These are phyloP conservation scores for Scolopax rusticola DNA, from an alignment of 2,797 vertebrate species.

Conservation along the genomic window DNA sequence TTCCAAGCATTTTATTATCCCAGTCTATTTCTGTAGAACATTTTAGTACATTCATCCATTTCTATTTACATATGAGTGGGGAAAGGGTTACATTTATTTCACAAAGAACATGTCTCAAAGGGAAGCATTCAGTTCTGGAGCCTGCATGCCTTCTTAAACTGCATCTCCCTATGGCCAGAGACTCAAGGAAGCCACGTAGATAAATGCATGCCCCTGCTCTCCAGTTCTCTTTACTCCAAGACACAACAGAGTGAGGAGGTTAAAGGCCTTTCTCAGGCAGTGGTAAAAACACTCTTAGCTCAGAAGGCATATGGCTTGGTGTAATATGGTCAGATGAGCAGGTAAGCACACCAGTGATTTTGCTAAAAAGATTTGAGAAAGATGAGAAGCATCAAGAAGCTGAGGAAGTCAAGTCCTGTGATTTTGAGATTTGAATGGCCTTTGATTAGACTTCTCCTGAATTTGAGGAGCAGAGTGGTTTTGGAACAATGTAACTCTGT, in stretches of 20 bases:
- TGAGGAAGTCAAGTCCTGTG: background rate
- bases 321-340: background rate
- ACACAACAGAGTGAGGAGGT: background rate
- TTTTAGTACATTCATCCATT: background rate
- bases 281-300: background rate
- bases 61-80: background rate
- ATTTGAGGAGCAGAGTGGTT: background rate
- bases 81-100: background rate
- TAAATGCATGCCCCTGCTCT: background rate
- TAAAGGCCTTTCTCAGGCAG: background rate
- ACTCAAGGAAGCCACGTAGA: background rate
- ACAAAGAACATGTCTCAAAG: background rate
- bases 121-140: background rate
- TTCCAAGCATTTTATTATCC: background rate
- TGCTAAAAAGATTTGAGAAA: background rate
- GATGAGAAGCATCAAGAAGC: background rate
- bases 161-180: accelerated
- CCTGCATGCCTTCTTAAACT: background rate
- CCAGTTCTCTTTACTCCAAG: background rate
- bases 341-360: background rate
- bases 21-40: background rate
- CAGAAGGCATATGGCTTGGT: background rate
- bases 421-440: conserved; percentile 4
- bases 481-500: background rate
- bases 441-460: conserved; percentile 31